These are phyloP conservation scores for Bubalus kerabau DNA, from an alignment of 2,113 vertebrate genomes.

Conservation along the genomic window DNA sequence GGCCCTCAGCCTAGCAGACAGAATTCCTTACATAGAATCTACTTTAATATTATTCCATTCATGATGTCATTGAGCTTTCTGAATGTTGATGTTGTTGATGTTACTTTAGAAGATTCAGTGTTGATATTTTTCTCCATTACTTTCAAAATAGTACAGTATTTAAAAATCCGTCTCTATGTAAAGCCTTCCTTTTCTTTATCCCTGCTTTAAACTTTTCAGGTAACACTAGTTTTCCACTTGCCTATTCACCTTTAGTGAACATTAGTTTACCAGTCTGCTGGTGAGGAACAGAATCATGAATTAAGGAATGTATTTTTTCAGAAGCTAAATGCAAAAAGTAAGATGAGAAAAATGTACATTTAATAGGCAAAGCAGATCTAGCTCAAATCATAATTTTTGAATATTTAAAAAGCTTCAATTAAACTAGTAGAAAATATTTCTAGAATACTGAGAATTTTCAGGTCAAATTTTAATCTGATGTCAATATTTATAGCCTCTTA, in stretches of 20 bases:
- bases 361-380: neutral
- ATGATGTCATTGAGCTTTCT: neutral
- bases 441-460: neutral
- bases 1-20: neutral
- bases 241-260: neutral
- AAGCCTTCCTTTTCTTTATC: neutral
- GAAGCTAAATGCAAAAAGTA: neutral
- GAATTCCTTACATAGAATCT: neutral
- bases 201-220: neutral
- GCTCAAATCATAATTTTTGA: neutral
- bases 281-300: neutral
- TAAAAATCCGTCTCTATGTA: neutral
- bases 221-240: neutral
- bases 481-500: conserved; percentile 2
- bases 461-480: neutral
- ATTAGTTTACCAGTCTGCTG: neutral
- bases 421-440: neutral
- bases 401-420: neutral
- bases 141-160: neutral
- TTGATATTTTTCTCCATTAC: neutral
- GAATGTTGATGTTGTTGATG: neutral
- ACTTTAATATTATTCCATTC: neutral
- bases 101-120: neutral
- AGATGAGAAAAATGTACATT: neutral
- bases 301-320: neutral